Evolutionary conservation across 2,888 invertebrate species (phyloP), one percentile per base, ranked within the genome.

Genomic region (Melanostoma mellinum): DNA sequence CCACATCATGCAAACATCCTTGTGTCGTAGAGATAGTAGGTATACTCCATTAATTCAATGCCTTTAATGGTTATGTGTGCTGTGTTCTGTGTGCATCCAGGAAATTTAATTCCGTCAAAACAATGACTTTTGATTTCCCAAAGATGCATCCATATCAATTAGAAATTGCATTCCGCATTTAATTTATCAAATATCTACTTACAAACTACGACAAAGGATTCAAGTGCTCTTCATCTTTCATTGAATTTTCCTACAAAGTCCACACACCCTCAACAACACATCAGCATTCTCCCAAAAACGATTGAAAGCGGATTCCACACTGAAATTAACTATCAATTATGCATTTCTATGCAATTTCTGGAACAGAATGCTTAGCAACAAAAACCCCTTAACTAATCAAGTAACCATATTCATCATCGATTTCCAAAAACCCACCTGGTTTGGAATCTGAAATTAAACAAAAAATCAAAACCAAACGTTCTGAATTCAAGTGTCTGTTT

Each of bases 341-440:
- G 44, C 53, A 82, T 74, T 60, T 78, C 46, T 9, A 32, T 60
- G 74, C 71, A 81, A 48, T 61, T n/a, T 48, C 6, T 8, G 30
- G 3, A 36, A 20, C 3, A 38, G n/a, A 60, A 55, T 69, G 53
- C 74, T 75, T 74, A 69, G 65, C 65, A 65, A 73, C 77, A 40
- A 74, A 58, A 36, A 30, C 48, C 36, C 42, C 58, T 63, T 46
- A 67, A 65, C 55, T 71, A 75, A 84, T 84, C 79, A 84, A 75
- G 74, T 84, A 79, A 84, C 71, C 58, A 79, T 79, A 84, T 84
- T 74, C 60, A 79, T 79, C 67, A 71, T 67, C 71, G 78, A 79
- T 74, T 67, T 74, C 61, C 42, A 48, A 63, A 63, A 50, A 50
- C 50, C 63, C 63, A 50, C 71, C 71, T 75, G 69, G 75, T 78